A percentile compares a stretch with the other conserved stretches of the same genome.
These are phyloP conservation scores for Arctopsyche grandis DNA, from an alignment of 1,140 invertebrate species.

Conservation along the genomic window DNA sequence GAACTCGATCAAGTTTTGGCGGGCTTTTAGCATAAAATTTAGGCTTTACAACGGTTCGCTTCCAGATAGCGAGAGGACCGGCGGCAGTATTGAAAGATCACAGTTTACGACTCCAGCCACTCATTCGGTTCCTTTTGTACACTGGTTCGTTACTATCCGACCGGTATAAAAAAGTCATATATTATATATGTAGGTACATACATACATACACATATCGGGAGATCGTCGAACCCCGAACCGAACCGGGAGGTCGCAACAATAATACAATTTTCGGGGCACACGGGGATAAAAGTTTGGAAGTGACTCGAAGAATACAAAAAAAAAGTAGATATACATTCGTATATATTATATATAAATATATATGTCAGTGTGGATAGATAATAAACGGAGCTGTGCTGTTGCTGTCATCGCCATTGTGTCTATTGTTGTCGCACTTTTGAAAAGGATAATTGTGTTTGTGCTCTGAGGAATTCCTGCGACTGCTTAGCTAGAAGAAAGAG, in stretches of 20 bases:
- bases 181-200: too few species aligned
- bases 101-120: background rate
- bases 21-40: background rate
- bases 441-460: slow-evolving; percentile 41
- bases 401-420: slow-evolving; percentile 37
- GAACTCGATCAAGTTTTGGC: too few species aligned
- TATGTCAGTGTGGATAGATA: background rate
- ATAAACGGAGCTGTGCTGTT: slow-evolving; percentile 24
- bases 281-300: background rate
- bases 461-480: slow-evolving; percentile 33
- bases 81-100: slow-evolving; percentile 19
- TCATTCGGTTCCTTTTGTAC: background rate
- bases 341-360: background rate
- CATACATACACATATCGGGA: too few species aligned
- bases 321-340: background rate
- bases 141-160: background rate
- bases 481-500: background rate
- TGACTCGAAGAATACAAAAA: background rate
- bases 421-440: slow-evolving; percentile 34
- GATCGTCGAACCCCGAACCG: slow-evolving; percentile 1
- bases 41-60: background rate
- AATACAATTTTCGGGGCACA: slow-evolving; percentile 19
- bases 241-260: slow-evolving; percentile 8
- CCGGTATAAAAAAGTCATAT: background rate
- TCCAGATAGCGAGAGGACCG: background rate